A percentile compares a stretch with the other conserved stretches of the same genome.
Conservation (phyloP, 2,888 invertebrate genomes). For the Xylota sylvarum region DNA sequence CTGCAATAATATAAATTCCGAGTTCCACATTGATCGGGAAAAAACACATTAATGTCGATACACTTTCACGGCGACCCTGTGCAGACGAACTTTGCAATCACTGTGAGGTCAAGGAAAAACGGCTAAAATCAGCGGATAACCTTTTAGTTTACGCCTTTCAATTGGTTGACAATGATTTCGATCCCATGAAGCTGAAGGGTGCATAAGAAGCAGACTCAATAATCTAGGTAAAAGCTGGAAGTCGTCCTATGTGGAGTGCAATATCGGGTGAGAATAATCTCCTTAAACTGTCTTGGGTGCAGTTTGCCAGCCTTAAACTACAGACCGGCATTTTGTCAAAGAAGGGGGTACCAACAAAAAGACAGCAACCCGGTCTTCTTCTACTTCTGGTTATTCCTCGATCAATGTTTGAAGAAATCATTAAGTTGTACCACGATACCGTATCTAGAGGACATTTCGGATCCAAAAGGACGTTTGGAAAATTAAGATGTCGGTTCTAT, state of each 20-base stretch:
- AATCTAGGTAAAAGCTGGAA: not conserved
- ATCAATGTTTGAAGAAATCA: not conserved
- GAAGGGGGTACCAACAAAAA: constrained; percentile 15
- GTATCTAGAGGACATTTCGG: constrained; percentile 8
- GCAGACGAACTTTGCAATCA: not conserved
- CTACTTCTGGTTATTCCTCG: constrained; percentile 5
- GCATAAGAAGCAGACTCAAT: not conserved
- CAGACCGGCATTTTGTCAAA: not conserved
- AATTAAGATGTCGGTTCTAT: constrained; percentile 13
- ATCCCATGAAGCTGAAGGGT: not conserved
- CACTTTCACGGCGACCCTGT: constrained; percentile 26
- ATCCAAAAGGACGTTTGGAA: constrained; percentile 3
- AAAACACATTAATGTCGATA: constrained; percentile 16
- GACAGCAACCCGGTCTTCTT: not conserved
- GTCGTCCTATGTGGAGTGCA: constrained; percentile 2
- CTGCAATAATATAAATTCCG: constrained; percentile 8
- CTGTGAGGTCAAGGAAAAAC: not conserved
- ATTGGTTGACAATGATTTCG: not conserved
- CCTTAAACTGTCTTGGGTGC: constrained; percentile 31
- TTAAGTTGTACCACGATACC: not conserved
- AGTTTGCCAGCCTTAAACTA: constrained; percentile 7
- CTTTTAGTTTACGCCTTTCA: not conserved
- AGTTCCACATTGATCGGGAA: constrained; percentile 21
- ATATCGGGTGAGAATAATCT: not conserved
- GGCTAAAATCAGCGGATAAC: not conserved